phyloP scores from a whole-genome alignment of 2,888 invertebrate species.

The Ormyrus pomaceus region DNA sequence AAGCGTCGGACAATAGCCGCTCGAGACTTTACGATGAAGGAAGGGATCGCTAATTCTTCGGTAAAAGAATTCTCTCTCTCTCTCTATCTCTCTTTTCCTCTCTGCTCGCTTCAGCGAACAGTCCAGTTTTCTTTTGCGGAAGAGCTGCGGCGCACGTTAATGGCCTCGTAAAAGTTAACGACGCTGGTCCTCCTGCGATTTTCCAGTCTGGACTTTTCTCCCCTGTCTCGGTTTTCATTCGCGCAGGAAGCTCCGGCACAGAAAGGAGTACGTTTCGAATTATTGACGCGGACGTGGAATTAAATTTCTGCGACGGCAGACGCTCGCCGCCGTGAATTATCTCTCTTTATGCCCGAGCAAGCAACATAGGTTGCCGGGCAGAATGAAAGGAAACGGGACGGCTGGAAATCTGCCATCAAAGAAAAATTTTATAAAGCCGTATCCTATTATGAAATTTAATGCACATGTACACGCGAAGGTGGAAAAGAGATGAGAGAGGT shows the following conservation, averaged over 20 bases:
- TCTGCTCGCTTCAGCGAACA: background rate
- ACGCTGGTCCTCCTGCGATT: slow-evolving; percentile 73
- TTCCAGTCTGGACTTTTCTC: slow-evolving; percentile 55
- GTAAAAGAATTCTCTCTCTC: slow-evolving; percentile 18
- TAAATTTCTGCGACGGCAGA: slow-evolving; percentile 66
- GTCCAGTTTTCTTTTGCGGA: slow-evolving; percentile 68
- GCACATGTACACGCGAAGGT: background rate
- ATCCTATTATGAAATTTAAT: slow-evolving; percentile 29
- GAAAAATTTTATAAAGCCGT: background rate
- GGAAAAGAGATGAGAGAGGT: background rate
- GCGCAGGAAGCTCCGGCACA: background rate
- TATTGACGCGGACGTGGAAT: slow-evolving; percentile 72
- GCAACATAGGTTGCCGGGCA: background rate
- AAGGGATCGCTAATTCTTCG: slow-evolving; percentile 47
- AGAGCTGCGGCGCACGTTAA: slow-evolving; percentile 71
- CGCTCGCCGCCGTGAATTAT: slow-evolving; percentile 40
- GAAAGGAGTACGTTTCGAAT: slow-evolving; percentile 63
- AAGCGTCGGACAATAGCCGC: slow-evolving; percentile 47
- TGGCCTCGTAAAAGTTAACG: slow-evolving; percentile 75
- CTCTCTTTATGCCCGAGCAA: slow-evolving; percentile 34
- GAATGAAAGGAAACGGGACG: background rate
- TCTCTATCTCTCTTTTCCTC: background rate
- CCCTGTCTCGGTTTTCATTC: slow-evolving; percentile 26
- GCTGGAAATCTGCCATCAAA: background rate
- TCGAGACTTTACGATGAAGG: slow-evolving; percentile 42